Evolutionary conservation across 2,113 vertebrate species (phyloP).

Genomic region (Parotia lawesii): DNA sequence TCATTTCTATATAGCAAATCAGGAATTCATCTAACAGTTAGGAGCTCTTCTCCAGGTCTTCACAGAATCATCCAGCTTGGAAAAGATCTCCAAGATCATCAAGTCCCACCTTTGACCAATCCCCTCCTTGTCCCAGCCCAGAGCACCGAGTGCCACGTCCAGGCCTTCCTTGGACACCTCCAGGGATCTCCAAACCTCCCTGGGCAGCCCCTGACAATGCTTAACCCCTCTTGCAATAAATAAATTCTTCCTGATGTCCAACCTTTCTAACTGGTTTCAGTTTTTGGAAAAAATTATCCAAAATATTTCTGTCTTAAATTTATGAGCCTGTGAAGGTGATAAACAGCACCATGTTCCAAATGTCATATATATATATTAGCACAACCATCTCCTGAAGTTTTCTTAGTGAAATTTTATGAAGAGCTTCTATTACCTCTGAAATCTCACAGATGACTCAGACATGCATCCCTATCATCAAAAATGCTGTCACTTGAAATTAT

Average conservation of each 20-base stretch:
- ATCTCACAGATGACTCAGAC: not conserved
- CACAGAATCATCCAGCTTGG: not conserved
- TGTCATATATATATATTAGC: not conserved
- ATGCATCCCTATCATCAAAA: not conserved
- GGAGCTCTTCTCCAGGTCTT: not conserved
- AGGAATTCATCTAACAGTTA: not conserved
- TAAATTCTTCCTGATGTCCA: not conserved
- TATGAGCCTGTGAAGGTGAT: not conserved
- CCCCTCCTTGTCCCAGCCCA: not conserved
- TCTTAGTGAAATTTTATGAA: not conserved
- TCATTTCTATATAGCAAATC: not conserved
- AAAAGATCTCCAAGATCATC: not conserved
- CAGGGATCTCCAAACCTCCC: not conserved
- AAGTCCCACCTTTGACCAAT: not conserved
- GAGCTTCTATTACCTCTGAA: not conserved
- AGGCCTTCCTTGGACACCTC: not conserved
- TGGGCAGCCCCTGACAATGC: not conserved
- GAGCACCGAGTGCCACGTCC: not conserved
- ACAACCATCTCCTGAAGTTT: not conserved
- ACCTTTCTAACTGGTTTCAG: not conserved
- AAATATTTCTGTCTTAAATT: not conserved
- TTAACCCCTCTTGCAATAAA: not conserved
- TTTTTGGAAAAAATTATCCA: not conserved
- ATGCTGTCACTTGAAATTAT: not conserved
- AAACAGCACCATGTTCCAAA: not conserved